Conservation (phyloP, 1,140 invertebrate genomes). For the Trichonephila inaurata region DNA sequence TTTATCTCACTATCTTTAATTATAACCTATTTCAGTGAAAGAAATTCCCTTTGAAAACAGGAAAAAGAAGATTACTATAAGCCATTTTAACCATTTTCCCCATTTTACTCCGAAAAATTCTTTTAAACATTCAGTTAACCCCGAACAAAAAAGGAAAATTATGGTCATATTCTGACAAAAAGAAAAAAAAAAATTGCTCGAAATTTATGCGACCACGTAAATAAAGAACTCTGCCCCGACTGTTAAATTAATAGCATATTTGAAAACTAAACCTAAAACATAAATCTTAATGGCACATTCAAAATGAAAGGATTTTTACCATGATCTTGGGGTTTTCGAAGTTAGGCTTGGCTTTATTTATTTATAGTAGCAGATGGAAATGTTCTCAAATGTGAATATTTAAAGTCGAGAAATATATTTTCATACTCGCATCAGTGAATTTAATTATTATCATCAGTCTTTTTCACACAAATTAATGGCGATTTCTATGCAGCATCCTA, state of each 20-base stretch:
- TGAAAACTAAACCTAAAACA: background rate
- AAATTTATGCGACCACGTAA: background rate
- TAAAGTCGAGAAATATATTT: background rate
- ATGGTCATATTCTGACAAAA: background rate
- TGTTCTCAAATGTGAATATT: constrained; percentile 15
- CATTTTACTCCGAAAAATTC: too few relatives aligned
- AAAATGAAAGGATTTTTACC: constrained; percentile 1
- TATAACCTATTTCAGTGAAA: too few relatives aligned
- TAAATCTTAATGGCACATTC: constrained; percentile 20
- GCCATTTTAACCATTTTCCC: too few relatives aligned
- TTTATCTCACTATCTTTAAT: too few relatives aligned
- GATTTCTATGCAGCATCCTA: background rate
- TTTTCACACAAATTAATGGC: constrained; percentile 61
- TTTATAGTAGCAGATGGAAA: background rate
- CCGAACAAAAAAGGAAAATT: too few relatives aligned
- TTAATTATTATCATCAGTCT: constrained; percentile 42
- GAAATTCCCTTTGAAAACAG: too few relatives aligned
- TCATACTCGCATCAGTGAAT: constrained; percentile 42
- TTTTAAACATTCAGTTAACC: too few relatives aligned
- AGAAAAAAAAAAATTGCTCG: background rate
- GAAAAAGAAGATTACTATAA: too few relatives aligned
- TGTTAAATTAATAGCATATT: background rate
- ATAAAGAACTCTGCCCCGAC: background rate
- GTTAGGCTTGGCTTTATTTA: background rate
- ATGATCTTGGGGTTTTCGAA: background rate